A percentile compares a stretch with the other conserved stretches of the same genome.
phyloP scores from a whole-genome alignment of 1,140 invertebrate species.

The Pogonomyrmex californicus region DNA sequence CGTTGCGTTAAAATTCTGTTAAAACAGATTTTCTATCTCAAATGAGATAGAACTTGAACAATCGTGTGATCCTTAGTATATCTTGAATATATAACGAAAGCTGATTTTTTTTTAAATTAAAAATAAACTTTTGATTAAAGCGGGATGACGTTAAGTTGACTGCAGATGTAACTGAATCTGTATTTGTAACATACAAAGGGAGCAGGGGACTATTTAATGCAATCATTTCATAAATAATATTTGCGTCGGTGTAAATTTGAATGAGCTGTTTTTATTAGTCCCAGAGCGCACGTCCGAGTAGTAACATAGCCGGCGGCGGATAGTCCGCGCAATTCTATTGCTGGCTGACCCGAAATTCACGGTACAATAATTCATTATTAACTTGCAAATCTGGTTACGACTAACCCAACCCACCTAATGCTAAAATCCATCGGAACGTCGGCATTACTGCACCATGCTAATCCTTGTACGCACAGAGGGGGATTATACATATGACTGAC shows the following conservation, averaged over 20 bases:
- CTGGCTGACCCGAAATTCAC: conserved; percentile 72
- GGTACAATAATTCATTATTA: conserved; percentile 76
- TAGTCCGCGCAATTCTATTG: conserved; percentile 67
- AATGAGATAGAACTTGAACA: not conserved
- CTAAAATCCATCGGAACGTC: conserved; percentile 70
- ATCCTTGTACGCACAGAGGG: conserved; percentile 44
- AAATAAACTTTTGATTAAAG: not conserved
- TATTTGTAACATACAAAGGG: conserved; percentile 12
- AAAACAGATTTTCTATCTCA: conserved; percentile 15
- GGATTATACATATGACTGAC: conserved; percentile 62
- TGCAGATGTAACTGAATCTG: not conserved
- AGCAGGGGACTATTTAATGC: conserved; percentile 32
- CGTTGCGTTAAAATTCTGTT: conserved; percentile 15
- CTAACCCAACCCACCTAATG: conserved; percentile 54
- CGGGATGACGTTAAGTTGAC: not conserved
- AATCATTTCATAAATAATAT: conserved; percentile 52
- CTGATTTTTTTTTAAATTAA: not conserved
- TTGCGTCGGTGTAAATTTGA: conserved; percentile 45
- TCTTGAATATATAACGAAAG: not conserved
- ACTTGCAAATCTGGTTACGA: conserved; percentile 72
- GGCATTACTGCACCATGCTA: conserved; percentile 62
- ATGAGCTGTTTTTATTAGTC: conserved; percentile 57
- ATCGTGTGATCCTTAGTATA: not conserved
- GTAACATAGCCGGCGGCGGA: conserved; percentile 41
- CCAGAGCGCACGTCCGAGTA: conserved; percentile 49